Evolutionary conservation across 1,140 invertebrate species (phyloP).

Genomic region (Zaprionus tsacasi): DNA sequence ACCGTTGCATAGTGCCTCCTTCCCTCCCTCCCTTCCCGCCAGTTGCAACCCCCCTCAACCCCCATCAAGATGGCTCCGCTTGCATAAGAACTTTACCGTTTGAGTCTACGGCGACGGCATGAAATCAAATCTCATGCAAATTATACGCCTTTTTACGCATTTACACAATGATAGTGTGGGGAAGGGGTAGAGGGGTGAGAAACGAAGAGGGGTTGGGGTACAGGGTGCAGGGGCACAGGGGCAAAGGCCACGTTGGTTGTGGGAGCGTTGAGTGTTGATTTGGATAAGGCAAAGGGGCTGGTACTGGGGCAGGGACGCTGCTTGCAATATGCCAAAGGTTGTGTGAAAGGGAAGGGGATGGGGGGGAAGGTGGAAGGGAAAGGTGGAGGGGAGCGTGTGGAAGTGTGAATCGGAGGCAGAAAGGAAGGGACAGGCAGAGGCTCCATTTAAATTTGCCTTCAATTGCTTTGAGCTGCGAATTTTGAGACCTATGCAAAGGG

Average conservation of each 20-base stretch:
- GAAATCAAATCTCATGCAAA: conserved; percentile 81
- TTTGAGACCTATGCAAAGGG: conserved; percentile 27
- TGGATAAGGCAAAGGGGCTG: conserved; percentile 1
- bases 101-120: conserved; percentile 46
- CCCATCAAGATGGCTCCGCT: background rate
- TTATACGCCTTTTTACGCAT: conserved; percentile 81
- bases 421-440: conserved; percentile 7
- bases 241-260: background rate
- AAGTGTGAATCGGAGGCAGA: background rate
- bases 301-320: background rate
- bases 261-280: conserved; percentile 49
- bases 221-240: background rate
- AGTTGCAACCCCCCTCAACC: background rate
- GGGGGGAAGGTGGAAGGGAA: too few species aligned
- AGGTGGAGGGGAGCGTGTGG: background rate
- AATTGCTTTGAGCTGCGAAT: conserved; percentile 59
- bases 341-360: background rate
- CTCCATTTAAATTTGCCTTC: conserved; percentile 69
- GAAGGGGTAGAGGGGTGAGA: background rate
- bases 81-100: conserved; percentile 37
- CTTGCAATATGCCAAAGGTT: conserved; percentile 28
- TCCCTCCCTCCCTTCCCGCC: too few species aligned
- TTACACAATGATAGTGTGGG: conserved; percentile 58
- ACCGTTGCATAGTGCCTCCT: background rate
- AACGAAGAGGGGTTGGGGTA: background rate